phyloP scores from a whole-genome alignment of 2,797 vertebrate genomes.

The Xyrichtys novacula region DNA sequence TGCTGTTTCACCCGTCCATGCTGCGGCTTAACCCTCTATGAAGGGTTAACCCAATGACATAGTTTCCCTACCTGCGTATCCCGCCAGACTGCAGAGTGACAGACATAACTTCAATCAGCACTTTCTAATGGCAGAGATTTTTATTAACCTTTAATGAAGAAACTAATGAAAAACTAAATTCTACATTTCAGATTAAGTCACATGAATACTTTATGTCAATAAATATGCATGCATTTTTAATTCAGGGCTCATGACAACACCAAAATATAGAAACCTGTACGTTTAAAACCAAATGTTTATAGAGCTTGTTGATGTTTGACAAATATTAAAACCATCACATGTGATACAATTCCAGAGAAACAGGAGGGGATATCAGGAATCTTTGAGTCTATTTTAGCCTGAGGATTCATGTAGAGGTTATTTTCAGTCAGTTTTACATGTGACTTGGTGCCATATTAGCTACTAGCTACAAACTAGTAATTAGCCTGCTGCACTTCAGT shows the following conservation, averaged over 20 bases:
- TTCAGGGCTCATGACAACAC: fast-evolving
- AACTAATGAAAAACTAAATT: neutral
- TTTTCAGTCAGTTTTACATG: constrained; percentile 18
- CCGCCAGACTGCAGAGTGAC: neutral
- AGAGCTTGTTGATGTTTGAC: neutral
- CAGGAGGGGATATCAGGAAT: neutral
- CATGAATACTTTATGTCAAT: neutral
- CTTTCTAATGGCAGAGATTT: neutral
- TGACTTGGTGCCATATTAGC: constrained; percentile 33
- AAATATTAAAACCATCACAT: neutral
- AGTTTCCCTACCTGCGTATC: constrained; percentile 12
- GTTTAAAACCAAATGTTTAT: too few relatives aligned
- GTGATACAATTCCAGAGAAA: neutral
- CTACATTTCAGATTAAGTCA: neutral
- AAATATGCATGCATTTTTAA: neutral
- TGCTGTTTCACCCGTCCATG: constrained; percentile 18
- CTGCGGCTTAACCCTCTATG: constrained; percentile 37
- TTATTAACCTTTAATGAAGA: neutral
- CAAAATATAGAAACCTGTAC: neutral
- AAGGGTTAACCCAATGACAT: constrained; percentile 47
- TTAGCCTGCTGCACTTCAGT: constrained; percentile 71
- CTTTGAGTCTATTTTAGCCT: neutral
- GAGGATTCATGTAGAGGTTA: constrained; percentile 3
- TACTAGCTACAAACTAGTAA: constrained; percentile 58
- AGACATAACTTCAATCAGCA: neutral